Base-by-base conservation (phyloP, 1,140 invertebrate genomes). In the Kradibia gibbosae region DNA sequence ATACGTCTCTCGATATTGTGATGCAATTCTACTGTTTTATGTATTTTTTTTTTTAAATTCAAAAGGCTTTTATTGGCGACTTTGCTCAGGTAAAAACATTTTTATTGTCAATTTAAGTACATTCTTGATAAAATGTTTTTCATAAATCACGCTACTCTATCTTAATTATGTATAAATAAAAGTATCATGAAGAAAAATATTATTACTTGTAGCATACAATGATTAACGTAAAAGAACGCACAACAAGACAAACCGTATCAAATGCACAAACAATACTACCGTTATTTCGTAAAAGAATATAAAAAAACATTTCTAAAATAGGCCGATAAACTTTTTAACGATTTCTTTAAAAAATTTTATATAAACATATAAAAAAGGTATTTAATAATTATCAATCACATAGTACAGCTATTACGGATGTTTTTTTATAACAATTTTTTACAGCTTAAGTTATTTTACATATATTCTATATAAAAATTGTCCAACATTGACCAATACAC, bases 371-470 rank as follows among this genome's bases (percentile, higher is more conserved):
- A 34, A 62, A 67, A 36, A 22, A 67, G 34, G 1, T 36, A 39
- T 67, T 39, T 67, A 67, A 67, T 28, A 28, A 31, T 60, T 60
- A 60, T 28, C 57, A 60, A 60, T 53, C 20, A 53, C 50, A 20
- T 53, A 53, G 11, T 3, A 17, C 13, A 28, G n/a, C 31, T 34
- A 36, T 34, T 4, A 62, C n/a, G n/a, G 31, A 28, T 11, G 5
- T 25, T 62, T 34, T 62, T 36, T 62, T 62, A 17, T 4, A 1
- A 62, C 60, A 17, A 36, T 62, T 0, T 62, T 36, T 62, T 36
- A 34, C 34, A 62, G 8, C 25, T 34, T 11, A 15, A 36, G 31
- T 1, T 62, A 34, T 3, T 62, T 62, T 62, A 62, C 28, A 1
- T 62, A 34, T 34, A 34, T 62, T 31, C 60, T 62, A 3, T 62